A percentile compares a stretch with the other conserved stretches of the same genome.
These are phyloP conservation scores for Graptemys geographica DNA, from an alignment of 2,797 vertebrate genomes.

Conservation along the genomic window DNA sequence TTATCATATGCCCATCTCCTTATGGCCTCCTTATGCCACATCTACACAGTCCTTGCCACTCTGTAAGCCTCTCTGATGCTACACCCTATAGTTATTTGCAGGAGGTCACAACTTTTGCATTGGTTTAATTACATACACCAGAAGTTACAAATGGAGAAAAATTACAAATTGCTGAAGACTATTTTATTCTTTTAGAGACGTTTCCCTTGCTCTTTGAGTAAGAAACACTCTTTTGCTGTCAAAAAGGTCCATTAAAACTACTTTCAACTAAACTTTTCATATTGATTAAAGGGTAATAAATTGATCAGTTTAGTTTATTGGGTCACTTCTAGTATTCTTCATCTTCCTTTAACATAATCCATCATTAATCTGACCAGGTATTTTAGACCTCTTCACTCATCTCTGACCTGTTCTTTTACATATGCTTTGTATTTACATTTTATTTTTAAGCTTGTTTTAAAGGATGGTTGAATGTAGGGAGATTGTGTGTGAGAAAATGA, in stretches of 20 bases:
- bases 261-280: neutral
- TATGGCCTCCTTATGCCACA: neutral
- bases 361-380: neutral
- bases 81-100: neutral
- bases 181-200: neutral
- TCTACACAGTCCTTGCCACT: neutral
- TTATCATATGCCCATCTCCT: neutral
- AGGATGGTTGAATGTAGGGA: neutral
- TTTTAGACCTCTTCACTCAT: neutral
- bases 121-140: neutral
- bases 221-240: neutral
- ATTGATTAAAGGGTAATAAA: neutral
- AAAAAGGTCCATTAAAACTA: neutral
- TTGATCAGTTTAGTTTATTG: neutral
- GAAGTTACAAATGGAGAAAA: neutral
- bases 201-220: neutral
- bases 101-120: neutral
- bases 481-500: neutral
- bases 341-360: neutral
- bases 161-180: neutral
- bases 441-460: neutral
- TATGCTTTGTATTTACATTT: neutral
- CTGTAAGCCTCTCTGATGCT: neutral
- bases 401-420: neutral
- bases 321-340: neutral